Conservation (phyloP, 2,888 invertebrate genomes). For the Drosophila paranaensis region DNA sequence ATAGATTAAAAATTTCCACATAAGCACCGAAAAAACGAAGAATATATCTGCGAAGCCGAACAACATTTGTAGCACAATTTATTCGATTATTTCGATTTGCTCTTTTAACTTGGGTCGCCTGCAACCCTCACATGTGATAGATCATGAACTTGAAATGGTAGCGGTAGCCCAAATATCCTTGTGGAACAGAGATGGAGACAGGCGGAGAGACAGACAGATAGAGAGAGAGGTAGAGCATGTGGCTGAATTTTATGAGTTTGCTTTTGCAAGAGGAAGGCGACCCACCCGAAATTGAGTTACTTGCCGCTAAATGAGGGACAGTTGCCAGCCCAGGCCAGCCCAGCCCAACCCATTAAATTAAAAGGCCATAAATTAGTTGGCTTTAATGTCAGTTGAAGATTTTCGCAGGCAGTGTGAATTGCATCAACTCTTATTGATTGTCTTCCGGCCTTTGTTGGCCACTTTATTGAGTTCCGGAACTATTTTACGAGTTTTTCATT, state of each 20-base stretch:
- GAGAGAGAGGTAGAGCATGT: slow-evolving; percentile 19
- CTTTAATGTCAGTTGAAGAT: slow-evolving; percentile 80
- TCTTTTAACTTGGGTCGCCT: slow-evolving; percentile 44
- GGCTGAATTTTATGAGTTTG: slow-evolving; percentile 49
- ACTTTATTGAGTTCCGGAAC: slow-evolving; percentile 65
- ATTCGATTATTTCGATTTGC: slow-evolving; percentile 48
- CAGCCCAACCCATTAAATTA: slow-evolving; percentile 84
- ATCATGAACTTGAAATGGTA: slow-evolving; percentile 69
- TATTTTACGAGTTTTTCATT: slow-evolving; percentile 66
- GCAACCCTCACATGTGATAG: slow-evolving; percentile 72
- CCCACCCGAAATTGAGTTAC: slow-evolving; percentile 62
- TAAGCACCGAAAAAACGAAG: slow-evolving; percentile 56
- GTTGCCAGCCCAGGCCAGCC: slow-evolving; percentile 74
- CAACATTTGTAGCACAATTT: slow-evolving; percentile 68
- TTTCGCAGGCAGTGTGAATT: slow-evolving; percentile 72
- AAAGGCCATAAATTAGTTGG: slow-evolving; percentile 84
- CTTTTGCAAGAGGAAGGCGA: slow-evolving; percentile 39
- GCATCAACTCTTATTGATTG: slow-evolving; percentile 62
- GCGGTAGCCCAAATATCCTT: slow-evolving; percentile 56
- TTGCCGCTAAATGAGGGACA: slow-evolving; percentile 61
- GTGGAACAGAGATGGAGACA: not conserved
- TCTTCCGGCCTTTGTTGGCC: slow-evolving; percentile 30
- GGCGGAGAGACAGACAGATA: slow-evolving; percentile 6
- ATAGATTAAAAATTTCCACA: slow-evolving; percentile 79
- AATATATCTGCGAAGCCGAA: slow-evolving; percentile 15